These are phyloP conservation scores for Glyphotaelius pellucidus DNA, from an alignment of 2,888 invertebrate genomes.

Conservation along the genomic window DNA sequence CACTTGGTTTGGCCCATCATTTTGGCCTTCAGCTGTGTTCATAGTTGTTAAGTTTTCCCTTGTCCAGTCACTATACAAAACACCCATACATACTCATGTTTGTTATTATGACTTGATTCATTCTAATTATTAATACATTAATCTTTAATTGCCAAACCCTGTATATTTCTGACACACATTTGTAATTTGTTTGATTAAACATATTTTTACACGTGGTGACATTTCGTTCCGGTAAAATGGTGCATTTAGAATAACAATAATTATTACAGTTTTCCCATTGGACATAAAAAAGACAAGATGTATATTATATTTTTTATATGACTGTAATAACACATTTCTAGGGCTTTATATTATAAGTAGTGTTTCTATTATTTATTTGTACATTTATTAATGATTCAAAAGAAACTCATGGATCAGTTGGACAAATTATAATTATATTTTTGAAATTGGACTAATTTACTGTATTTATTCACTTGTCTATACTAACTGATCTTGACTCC, in stretches of 20 bases:
- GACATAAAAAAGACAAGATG: conserved; percentile 31
- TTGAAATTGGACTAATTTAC: conserved; percentile 2
- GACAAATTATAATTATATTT: background rate
- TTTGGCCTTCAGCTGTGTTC: conserved; percentile 61
- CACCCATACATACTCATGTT: conserved; percentile 9
- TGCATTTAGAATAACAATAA: conserved; percentile 4
- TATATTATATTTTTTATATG: conserved; percentile 11
- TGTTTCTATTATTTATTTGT: conserved; percentile 3
- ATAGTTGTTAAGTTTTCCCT: conserved; percentile 55
- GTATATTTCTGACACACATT: conserved; percentile 4
- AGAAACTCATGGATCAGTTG: background rate
- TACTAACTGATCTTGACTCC: background rate
- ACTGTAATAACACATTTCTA: conserved; percentile 13
- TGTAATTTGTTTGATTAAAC: background rate
- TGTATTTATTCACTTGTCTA: background rate
- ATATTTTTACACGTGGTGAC: background rate
- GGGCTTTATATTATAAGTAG: background rate
- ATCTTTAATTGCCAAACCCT: background rate
- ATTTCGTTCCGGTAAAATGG: conserved; percentile 8
- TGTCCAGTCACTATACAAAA: conserved; percentile 7
- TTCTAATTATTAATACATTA: background rate
- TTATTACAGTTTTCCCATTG: background rate
- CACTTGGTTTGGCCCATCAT: background rate
- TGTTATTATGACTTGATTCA: conserved; percentile 22
- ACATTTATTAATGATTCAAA: conserved; percentile 12